Conservation (phyloP, 2,888 invertebrate species). For the Synanthedon formicaeformis region DNA sequence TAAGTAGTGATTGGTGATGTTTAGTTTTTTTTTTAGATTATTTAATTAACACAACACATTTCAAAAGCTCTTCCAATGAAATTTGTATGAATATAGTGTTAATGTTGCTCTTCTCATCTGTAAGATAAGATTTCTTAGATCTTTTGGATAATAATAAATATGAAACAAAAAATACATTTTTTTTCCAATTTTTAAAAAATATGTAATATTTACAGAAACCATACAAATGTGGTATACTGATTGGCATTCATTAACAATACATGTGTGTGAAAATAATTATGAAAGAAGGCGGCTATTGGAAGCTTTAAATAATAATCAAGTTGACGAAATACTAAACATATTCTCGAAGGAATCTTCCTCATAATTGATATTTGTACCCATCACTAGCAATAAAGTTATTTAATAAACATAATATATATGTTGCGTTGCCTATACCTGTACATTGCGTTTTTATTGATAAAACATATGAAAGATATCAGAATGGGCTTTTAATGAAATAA, state of each 20-base stretch:
- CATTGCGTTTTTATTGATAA: conserved; percentile 1
- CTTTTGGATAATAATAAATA: too few relatives aligned
- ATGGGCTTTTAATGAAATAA: background rate
- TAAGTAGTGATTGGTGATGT: too few relatives aligned
- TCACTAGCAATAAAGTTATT: background rate
- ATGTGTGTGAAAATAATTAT: conserved; percentile 21
- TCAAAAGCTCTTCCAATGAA: too few relatives aligned
- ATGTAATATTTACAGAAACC: conserved; percentile 26
- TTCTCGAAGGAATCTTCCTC: conserved; percentile 16
- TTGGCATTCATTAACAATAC: conserved; percentile 34
- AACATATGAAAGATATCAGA: background rate
- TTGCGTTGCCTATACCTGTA: too few relatives aligned
- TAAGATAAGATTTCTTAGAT: too few relatives aligned
- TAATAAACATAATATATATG: too few relatives aligned
- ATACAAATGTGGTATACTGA: conserved; percentile 49
- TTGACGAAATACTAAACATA: conserved; percentile 29
- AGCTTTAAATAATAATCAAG: conserved; percentile 28
- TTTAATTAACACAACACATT: too few relatives aligned
- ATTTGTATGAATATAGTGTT: too few relatives aligned
- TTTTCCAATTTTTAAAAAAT: too few relatives aligned
- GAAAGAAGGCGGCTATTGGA: conserved; percentile 22
- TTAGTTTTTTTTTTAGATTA: too few relatives aligned
- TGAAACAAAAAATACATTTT: too few relatives aligned
- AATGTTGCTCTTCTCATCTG: too few relatives aligned
- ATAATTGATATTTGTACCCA: background rate